Percentiles rank a stretch among this genome's conserved stretches.
phyloP scores from a whole-genome alignment of 2,113 vertebrate species.

The Phylloscopus whistleri region DNA sequence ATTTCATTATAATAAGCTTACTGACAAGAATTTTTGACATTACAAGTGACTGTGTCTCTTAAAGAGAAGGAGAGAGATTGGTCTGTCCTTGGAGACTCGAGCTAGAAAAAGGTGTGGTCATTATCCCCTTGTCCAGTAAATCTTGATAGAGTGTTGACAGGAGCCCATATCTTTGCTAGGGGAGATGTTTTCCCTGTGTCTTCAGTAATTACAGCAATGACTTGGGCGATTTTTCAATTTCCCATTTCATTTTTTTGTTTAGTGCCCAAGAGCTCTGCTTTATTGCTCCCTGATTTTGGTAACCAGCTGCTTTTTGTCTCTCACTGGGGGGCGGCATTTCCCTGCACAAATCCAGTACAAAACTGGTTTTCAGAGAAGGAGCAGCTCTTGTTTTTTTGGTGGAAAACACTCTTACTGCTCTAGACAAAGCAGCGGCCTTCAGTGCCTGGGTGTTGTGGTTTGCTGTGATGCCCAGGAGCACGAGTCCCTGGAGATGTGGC shows the following conservation, averaged over 20 bases:
- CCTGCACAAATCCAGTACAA: neutral
- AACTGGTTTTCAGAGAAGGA: neutral
- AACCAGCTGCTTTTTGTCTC: slow-evolving; percentile 16
- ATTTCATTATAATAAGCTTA: slow-evolving; percentile 7
- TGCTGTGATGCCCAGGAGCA: neutral
- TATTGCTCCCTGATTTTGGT: neutral
- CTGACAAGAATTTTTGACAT: neutral
- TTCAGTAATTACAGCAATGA: neutral
- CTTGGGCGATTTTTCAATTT: slow-evolving; percentile 10
- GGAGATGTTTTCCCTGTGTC: neutral
- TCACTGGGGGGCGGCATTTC: slow-evolving; percentile 56
- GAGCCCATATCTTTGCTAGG: neutral
- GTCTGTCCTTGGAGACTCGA: slow-evolving; percentile 6
- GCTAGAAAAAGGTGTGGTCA: neutral
- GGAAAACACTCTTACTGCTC: neutral
- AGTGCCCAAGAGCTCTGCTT: neutral
- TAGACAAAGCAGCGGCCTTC: neutral
- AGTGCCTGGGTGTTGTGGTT: neutral
- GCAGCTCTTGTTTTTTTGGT: neutral
- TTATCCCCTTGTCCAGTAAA: slow-evolving; percentile 13
- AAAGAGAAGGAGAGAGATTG: neutral
- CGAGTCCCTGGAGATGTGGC: neutral
- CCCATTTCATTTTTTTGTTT: neutral
- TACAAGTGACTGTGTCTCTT: neutral
- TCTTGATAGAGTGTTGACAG: neutral